These are phyloP conservation scores for Iguana delicatissima DNA, from an alignment of 2,797 vertebrate species.

Conservation along the genomic window DNA sequence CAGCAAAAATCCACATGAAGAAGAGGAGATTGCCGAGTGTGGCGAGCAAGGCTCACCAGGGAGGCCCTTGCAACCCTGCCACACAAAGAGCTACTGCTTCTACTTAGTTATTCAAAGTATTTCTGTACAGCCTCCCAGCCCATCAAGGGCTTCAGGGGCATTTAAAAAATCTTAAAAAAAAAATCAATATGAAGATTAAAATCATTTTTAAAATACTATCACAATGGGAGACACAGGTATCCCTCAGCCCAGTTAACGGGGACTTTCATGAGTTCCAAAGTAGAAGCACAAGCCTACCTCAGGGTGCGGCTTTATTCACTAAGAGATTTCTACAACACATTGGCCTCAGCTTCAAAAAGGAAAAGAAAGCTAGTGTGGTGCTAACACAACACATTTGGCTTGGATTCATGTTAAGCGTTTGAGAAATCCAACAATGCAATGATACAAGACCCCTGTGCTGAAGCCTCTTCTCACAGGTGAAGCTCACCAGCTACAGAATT, in stretches of 20 bases:
- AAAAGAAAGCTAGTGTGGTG: not conserved
- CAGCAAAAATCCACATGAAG: not conserved
- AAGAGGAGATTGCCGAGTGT: not conserved
- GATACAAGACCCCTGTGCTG: too few relatives aligned
- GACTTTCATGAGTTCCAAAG: not conserved
- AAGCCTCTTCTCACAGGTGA: not conserved
- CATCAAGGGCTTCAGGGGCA: too few relatives aligned
- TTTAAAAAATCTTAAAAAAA: too few relatives aligned
- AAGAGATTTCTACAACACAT: not conserved
- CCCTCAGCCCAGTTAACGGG: too few relatives aligned
- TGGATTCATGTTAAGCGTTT: too few relatives aligned
- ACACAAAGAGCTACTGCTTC: not conserved
- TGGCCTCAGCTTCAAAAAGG: too few relatives aligned
- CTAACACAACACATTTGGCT: too few relatives aligned
- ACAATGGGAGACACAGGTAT: too few relatives aligned
- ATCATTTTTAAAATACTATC: too few relatives aligned
- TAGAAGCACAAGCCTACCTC: not conserved
- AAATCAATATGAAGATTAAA: too few relatives aligned
- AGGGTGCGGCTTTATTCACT: not conserved
- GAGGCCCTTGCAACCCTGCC: not conserved
- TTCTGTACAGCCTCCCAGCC: too few relatives aligned
- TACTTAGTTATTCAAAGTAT: too few relatives aligned
- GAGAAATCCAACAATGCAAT: not conserved
- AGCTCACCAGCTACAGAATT: not conserved
- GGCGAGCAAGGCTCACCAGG: not conserved